A percentile compares a stretch with the other conserved stretches of the same genome.
phyloP scores from a whole-genome alignment of 2,888 invertebrate species.

The Sphecodes monilicornis region DNA sequence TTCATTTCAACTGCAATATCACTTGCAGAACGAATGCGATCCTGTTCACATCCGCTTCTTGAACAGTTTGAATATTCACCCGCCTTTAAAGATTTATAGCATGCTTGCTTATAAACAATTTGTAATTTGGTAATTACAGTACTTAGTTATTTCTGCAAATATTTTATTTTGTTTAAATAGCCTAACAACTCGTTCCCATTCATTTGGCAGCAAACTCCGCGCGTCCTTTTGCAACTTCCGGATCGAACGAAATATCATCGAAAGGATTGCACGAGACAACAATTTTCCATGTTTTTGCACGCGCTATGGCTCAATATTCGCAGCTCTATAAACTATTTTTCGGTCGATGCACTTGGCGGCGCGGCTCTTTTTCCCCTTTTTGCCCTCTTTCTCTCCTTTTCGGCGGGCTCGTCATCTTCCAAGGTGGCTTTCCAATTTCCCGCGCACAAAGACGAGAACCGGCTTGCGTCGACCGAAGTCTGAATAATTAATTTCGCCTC shows the following conservation, averaged over 20 bases:
- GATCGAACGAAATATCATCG: not conserved
- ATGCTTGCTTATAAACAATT: too few species aligned
- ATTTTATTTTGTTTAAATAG: not conserved
- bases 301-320: conserved; percentile 27
- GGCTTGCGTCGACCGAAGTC: conserved; percentile 66
- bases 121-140: too few species aligned
- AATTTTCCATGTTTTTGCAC: conserved; percentile 23
- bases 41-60: too few species aligned
- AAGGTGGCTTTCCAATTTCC: conserved; percentile 69
- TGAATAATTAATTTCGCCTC: conserved; percentile 72
- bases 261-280: not conserved
- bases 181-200: not conserved
- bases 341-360: conserved; percentile 50
- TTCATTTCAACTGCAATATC: too few species aligned
- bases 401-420: conserved; percentile 50
- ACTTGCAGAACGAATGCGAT: too few species aligned
- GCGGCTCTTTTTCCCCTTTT: conserved; percentile 15
- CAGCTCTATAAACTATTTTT: conserved; percentile 54
- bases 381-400: not conserved
- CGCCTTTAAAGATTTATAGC: too few species aligned
- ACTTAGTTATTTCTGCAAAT: too few species aligned
- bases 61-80: too few species aligned
- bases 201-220: not conserved
- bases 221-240: not conserved
- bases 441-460: conserved; percentile 66